Conservation (phyloP, 2,888 invertebrate species). For the Trichogramma dendrolimi region DNA sequence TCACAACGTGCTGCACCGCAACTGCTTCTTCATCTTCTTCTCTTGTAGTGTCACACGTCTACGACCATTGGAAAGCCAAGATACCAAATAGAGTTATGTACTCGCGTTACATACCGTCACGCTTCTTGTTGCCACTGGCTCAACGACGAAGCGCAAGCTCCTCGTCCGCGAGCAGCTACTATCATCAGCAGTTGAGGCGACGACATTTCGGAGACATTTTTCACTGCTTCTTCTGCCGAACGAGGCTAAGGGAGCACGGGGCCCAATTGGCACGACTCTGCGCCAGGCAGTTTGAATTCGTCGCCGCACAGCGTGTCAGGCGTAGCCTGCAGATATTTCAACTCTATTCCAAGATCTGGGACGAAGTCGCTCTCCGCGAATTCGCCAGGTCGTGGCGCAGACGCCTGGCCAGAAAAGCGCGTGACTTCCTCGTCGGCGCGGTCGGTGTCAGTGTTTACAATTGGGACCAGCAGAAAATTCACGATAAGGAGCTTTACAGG, state of each 20-base stretch:
- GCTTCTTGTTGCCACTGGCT: too few relatives aligned
- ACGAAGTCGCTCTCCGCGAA: constrained; percentile 58
- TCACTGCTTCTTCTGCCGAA: too few relatives aligned
- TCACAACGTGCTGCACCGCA: not conserved
- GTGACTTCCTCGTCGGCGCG: constrained; percentile 58
- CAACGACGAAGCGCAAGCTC: too few relatives aligned
- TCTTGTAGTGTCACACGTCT: too few relatives aligned
- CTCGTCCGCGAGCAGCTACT: too few relatives aligned
- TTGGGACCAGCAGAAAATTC: constrained; percentile 62
- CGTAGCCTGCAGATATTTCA: constrained; percentile 63
- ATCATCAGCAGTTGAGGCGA: too few relatives aligned
- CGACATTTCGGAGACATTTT: too few relatives aligned
- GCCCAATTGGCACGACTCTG: constrained; percentile 39
- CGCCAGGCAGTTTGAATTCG: constrained; percentile 44
- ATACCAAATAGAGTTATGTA: too few relatives aligned
- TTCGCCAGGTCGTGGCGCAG: constrained; percentile 54
- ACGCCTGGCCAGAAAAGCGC: constrained; percentile 53
- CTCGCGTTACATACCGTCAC: too few relatives aligned
- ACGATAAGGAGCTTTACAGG: constrained; percentile 56
- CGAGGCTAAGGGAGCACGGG: constrained; percentile 42
- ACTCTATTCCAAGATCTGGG: constrained; percentile 63
- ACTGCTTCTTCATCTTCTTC: too few relatives aligned
- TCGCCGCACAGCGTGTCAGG: constrained; percentile 59
- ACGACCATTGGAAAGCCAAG: too few relatives aligned
- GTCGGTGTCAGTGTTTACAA: constrained; percentile 58